Evolutionary conservation across 2,113 vertebrate genomes (phyloP).

Genomic region (Aramus guarauna): DNA sequence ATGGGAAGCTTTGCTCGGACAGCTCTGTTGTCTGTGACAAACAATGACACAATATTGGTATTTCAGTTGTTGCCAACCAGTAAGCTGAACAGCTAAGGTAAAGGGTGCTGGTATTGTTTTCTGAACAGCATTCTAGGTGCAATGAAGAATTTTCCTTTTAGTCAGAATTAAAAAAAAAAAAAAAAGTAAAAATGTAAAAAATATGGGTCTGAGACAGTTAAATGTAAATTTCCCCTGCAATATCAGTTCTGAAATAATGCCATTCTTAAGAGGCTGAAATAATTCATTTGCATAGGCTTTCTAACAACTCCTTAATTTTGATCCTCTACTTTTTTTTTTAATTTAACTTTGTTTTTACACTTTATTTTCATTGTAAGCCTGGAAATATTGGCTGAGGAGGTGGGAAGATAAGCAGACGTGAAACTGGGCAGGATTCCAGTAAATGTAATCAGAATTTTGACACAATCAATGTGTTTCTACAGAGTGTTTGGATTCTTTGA

Average conservation of each 20-base stretch:
- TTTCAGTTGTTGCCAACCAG: neutral
- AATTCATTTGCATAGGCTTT: neutral
- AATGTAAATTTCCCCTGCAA: neutral
- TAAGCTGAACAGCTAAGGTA: neutral
- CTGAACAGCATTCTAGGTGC: neutral
- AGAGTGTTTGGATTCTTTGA: neutral
- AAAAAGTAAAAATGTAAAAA: neutral
- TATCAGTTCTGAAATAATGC: neutral
- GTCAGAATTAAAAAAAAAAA: too few species aligned
- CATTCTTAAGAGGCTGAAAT: neutral
- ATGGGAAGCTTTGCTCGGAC: neutral
- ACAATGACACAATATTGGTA: fast-evolving
- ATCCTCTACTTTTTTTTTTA: fast-evolving
- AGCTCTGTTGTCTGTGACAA: neutral
- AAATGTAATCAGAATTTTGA: neutral
- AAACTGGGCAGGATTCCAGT: neutral
- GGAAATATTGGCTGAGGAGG: neutral
- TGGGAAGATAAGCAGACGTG: neutral
- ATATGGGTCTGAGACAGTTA: neutral
- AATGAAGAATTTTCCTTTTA: neutral
- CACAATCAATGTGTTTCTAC: neutral
- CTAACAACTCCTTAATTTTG: neutral
- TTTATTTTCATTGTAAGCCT: neutral
- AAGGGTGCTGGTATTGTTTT: neutral
- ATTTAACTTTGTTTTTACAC: neutral